Evolutionary conservation across 2,888 invertebrate genomes (phyloP).

Genomic region (Cheilosia soror): DNA sequence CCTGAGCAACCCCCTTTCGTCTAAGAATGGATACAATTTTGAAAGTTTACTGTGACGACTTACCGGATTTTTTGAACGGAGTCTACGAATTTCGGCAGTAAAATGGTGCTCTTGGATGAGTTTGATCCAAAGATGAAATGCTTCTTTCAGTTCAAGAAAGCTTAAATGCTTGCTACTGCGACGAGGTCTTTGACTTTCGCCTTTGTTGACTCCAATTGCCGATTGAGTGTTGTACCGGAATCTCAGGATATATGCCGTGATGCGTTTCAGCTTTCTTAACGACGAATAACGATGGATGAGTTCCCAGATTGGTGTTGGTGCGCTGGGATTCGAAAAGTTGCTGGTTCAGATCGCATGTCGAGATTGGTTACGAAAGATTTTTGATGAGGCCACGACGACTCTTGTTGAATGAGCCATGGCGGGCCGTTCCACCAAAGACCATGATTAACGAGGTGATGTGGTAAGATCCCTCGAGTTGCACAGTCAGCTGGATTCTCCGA

Average conservation of each 20-base stretch:
- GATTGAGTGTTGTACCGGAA: background rate
- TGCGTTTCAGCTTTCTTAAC: slow-evolving; percentile 5
- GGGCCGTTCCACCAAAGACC: slow-evolving; percentile 28
- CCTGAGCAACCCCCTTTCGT: slow-evolving; percentile 29
- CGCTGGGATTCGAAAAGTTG: background rate
- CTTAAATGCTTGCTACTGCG: background rate
- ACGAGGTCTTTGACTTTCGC: background rate
- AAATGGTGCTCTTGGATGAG: slow-evolving; percentile 14
- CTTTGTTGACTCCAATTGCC: background rate
- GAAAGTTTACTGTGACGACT: slow-evolving; percentile 16
- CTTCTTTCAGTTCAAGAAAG: slow-evolving; percentile 20
- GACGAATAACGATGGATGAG: slow-evolving; percentile 8
- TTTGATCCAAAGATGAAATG: slow-evolving; percentile 2
- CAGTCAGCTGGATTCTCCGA: slow-evolving; percentile 23
- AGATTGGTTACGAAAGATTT: slow-evolving; percentile 29
- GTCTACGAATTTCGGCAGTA: slow-evolving; percentile 5
- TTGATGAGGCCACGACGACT: slow-evolving; percentile 25
- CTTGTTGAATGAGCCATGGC: slow-evolving; percentile 2
- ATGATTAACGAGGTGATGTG: slow-evolving; percentile 5
- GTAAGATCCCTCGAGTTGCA: slow-evolving; percentile 15
- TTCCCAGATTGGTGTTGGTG: slow-evolving; percentile 9
- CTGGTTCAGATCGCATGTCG: slow-evolving; percentile 1
- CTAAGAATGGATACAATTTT: slow-evolving; percentile 44
- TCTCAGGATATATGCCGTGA: slow-evolving; percentile 12
- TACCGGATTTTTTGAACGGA: background rate